phyloP scores from a whole-genome alignment of 2,113 vertebrate species.

The Pollimyrus isidori region DNA sequence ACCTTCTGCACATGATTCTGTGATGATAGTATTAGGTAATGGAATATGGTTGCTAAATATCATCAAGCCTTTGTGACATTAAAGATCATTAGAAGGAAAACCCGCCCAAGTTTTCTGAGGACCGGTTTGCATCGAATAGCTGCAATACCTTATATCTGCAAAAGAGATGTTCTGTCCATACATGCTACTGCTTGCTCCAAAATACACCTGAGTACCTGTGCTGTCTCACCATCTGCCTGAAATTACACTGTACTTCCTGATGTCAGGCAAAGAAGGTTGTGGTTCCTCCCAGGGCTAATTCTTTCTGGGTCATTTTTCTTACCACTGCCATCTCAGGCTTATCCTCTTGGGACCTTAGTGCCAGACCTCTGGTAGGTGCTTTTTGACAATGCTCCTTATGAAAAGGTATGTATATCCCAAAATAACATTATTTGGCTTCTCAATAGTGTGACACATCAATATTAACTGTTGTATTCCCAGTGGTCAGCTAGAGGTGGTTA shows the following conservation, averaged over 20 bases:
- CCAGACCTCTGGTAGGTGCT: background rate
- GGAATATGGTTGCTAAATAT: too few species aligned
- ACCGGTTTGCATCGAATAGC: too few species aligned
- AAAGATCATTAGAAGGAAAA: too few species aligned
- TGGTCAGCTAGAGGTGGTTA: background rate
- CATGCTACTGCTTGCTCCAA: too few species aligned
- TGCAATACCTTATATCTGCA: too few species aligned
- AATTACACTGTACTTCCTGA: background rate
- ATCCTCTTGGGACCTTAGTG: background rate
- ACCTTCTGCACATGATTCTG: too few species aligned
- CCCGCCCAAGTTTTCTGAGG: too few species aligned
- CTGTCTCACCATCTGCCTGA: background rate
- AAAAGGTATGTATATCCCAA: background rate
- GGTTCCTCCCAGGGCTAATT: background rate
- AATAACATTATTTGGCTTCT: background rate
- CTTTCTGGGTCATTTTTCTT: background rate
- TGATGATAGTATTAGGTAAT: too few species aligned
- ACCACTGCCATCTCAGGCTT: background rate
- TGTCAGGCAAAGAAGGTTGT: background rate
- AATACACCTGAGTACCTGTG: too few species aligned
- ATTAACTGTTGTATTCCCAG: background rate
- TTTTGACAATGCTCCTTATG: background rate
- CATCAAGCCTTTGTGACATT: too few species aligned
- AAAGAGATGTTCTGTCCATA: too few species aligned
- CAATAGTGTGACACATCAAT: background rate